Evolutionary conservation across 2,113 vertebrate species (phyloP), one percentile per base, ranked within the genome.

Genomic region (Festucalex cinctus): DNA sequence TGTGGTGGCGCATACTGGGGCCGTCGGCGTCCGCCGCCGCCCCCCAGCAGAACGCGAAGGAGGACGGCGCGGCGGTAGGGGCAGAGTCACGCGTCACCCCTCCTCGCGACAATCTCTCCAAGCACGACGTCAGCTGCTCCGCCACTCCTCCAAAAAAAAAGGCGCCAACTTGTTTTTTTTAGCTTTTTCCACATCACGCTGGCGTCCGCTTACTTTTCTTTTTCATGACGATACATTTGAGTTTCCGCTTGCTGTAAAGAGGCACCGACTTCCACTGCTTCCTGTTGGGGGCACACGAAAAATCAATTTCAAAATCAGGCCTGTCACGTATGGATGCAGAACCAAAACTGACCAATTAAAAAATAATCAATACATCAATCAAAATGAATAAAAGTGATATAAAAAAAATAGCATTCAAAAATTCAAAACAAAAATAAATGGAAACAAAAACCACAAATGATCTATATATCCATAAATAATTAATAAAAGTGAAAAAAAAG

Each of bases 1-100:
- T 92, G 49, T 92, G 85, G 17, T 87, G 79, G 7, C 93, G 92
- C 85, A 97, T 90, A 81, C 94, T 94, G 63, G 78, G 89, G 58
- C 82, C 88, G 41, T 91, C 86, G 0, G 81, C 80, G 2, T 70
- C 78, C 3, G 78, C 87, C 78, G 83, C 88, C 19, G 89, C 86
- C 51, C 91, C 91, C 97, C 96, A 98, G 0, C 56, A 85, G 82
- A 99, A 94, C 76, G 86, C 88, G 89, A 97, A 97, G 85, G 92
- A 94, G 54, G 93, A 93, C 56, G 94, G 89, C 1, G 49, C 17
- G 28, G 0, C 17, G 0, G 19, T 16, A 46, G 53, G 76, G 0
- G 19, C 16, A 46, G 53, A 75, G 78, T 49, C 74, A 64, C 48
- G 26, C 17, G 14, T 72, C 26, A 65, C 3, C 0, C 79, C 0